Evolutionary conservation across 2,888 invertebrate genomes (phyloP), one percentile per base, ranked within the genome.

Genomic region (Invenusta paracnida): DNA sequence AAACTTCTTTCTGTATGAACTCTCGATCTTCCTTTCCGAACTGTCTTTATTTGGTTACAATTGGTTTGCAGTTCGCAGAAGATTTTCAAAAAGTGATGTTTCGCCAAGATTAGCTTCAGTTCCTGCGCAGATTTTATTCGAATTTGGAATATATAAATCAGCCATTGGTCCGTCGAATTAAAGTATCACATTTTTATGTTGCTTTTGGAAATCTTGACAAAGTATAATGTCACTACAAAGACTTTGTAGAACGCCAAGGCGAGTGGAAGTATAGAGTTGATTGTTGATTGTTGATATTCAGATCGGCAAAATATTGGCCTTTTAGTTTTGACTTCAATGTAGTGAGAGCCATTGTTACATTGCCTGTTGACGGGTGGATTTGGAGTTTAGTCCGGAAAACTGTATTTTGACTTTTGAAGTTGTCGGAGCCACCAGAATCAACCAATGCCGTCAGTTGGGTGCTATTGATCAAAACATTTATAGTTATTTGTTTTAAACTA

Each of bases 221-320:
- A 79, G 29, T 11, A 79, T 27, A 79, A 79, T 79, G 79, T 79
- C 79, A 79, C 79, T 79, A 27, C 79, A 79, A 23, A 79, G 79
- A n/a, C 28, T n/a, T 25, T 79, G 25, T 25, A 79, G 25, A 25
- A 79, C 79, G 28, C 79, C 79, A 27, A 79, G 79, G n/a, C 79
- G 79, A 23, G 79, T 2, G 79, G 2, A 11, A 23, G 23, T 79
- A 27, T 79, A 79, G 28, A 79, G 23, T 25, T 79, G 5, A 23
- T 79, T n/a, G 28, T 79, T 79, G 5, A 23, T 79, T n/a, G 28
- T 79, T 79, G 28, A 79, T 79, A 2, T 23, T 25, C 11, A 79
- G 28, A 79, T 79, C 28, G 25, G n/a, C 23, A 23, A 25, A 5
- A 79, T n/a, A 79, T 25, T 79, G 28, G n/a, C 79, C n/a, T 25